Evolutionary conservation across 2,888 invertebrate genomes (phyloP).

Genomic region (Chymomyza fuscimana): DNA sequence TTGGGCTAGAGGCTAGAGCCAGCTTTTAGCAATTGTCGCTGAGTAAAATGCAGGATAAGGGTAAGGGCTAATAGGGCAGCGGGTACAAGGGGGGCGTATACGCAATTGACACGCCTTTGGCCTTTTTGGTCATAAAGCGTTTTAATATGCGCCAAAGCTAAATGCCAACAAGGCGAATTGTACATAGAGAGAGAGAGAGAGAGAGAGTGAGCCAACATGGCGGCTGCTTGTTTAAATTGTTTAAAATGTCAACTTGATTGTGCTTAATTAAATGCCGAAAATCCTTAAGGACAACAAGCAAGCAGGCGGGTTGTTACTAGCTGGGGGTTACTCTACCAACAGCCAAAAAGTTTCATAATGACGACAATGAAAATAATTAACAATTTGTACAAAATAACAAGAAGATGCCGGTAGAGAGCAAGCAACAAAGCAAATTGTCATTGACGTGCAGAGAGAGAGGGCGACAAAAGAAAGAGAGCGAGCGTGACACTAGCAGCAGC

Average conservation of each 20-base stretch:
- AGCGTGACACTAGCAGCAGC: constrained; percentile 11
- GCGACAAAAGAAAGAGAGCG: constrained; percentile 2
- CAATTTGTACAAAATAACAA: constrained; percentile 68
- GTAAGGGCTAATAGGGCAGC: not conserved
- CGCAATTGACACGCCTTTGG: constrained; percentile 40
- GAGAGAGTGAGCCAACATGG: not conserved
- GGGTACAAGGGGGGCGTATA: not conserved
- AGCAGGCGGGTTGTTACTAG: not conserved
- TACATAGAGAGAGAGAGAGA: constrained; percentile 10
- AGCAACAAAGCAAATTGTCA: constrained; percentile 56
- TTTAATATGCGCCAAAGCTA: constrained; percentile 63
- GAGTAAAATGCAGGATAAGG: not conserved
- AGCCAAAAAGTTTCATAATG: constrained; percentile 61
- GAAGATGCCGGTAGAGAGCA: constrained; percentile 13
- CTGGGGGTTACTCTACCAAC: not conserved
- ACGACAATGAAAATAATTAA: constrained; percentile 72
- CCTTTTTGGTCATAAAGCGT: constrained; percentile 67
- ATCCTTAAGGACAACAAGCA: constrained; percentile 64
- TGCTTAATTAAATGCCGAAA: constrained; percentile 73
- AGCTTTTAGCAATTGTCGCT: not conserved
- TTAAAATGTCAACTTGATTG: constrained; percentile 76
- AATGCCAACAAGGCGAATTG: constrained; percentile 19
- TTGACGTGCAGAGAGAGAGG: constrained; percentile 26
- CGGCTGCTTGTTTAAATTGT: constrained; percentile 69
- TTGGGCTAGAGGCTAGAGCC: constrained; percentile 18